phyloP scores from a whole-genome alignment of 92 coral and sea anemone species.

The Paramuricea clavata region DNA sequence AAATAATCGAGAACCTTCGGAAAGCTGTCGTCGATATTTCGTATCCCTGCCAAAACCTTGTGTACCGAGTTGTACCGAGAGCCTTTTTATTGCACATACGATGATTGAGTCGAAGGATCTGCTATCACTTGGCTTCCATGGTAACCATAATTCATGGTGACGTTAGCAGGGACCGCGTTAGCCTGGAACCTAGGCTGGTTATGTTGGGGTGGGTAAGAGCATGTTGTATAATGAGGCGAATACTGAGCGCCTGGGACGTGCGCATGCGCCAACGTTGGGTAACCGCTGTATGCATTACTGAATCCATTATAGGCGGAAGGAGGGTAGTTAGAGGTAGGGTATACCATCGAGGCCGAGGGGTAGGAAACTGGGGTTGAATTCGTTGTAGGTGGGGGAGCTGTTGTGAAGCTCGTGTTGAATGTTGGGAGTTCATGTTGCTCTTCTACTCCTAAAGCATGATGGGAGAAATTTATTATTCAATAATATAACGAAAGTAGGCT shows the following conservation, averaged over 20 bases:
- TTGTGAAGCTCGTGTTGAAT: slow-evolving; percentile 46
- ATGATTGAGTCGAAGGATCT: slow-evolving; percentile 36
- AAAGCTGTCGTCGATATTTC: background rate
- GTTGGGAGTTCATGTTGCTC: slow-evolving; percentile 47
- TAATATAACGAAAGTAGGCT: background rate
- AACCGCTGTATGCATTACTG: slow-evolving; percentile 42
- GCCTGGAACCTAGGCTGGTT: slow-evolving; percentile 53
- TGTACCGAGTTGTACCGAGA: background rate
- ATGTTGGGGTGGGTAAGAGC: slow-evolving; percentile 38
- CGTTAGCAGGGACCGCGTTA: slow-evolving; percentile 41
- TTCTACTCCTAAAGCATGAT: slow-evolving; percentile 22
- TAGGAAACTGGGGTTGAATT: slow-evolving; percentile 43
- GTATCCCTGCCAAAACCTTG: background rate
- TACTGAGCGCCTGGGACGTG: slow-evolving; percentile 48
- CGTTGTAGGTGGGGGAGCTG: slow-evolving; percentile 37
- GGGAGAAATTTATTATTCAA: background rate
- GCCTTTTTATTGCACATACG: slow-evolving; percentile 38
- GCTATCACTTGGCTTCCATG: slow-evolving; percentile 30
- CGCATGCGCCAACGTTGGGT: slow-evolving; percentile 37
- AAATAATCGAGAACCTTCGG: background rate
- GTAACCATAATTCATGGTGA: slow-evolving; percentile 39
- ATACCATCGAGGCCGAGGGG: slow-evolving; percentile 45
- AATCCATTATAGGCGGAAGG: slow-evolving; percentile 40
- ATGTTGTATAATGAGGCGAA: slow-evolving; percentile 45
- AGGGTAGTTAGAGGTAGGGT: slow-evolving; percentile 43